Evolutionary conservation across 2,888 invertebrate genomes (phyloP), one percentile per base, ranked within the genome.

Genomic region (Iselma pallidipennis): DNA sequence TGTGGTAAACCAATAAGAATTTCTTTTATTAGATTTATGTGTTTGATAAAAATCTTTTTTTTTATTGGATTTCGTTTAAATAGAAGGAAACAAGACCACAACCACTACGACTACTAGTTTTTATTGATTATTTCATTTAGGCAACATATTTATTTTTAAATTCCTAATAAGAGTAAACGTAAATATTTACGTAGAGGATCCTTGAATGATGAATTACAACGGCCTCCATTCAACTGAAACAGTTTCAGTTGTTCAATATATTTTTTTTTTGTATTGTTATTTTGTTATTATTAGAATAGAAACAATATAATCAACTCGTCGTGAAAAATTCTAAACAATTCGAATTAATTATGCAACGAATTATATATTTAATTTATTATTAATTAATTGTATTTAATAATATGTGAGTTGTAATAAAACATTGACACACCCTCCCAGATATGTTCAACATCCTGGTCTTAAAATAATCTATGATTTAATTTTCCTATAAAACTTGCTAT

Each of bases 381-480:
- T 9, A 37, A 19, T n/a, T n/a, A n/a, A n/a, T n/a, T n/a, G n/a
- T 37, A 45, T 7, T 21, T 45, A 19, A 45, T 19, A 10, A 45
- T 4, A 5, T 21, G 2, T 21, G 9, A n/a, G n/a, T n/a, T n/a
- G 45, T 55, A 45, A 33, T 33, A 29, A 52, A 61, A 45, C 61
- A 57, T 55, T 55, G 62, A 55, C 62, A 58, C 57, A 55, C 62
- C 62, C 62, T 54, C 14, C 12, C 3, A 19, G 45, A 45, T 45
- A 16, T 37, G 23, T 29, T 58, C 51, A 62, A 62, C 58, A 62
- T 62, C 62, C 62, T 62, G 62, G 62, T 62, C 49, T 58, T 49
- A 62, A 62, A 62, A 58, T 62, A 62, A 50, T 19, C 62, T 33
- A 61, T 62, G 62, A 62, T 53, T 62, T 55, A 62, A 62, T 57